Conservation (phyloP, 2,888 invertebrate genomes). For the Paralinhomoeus sp. region DNA sequence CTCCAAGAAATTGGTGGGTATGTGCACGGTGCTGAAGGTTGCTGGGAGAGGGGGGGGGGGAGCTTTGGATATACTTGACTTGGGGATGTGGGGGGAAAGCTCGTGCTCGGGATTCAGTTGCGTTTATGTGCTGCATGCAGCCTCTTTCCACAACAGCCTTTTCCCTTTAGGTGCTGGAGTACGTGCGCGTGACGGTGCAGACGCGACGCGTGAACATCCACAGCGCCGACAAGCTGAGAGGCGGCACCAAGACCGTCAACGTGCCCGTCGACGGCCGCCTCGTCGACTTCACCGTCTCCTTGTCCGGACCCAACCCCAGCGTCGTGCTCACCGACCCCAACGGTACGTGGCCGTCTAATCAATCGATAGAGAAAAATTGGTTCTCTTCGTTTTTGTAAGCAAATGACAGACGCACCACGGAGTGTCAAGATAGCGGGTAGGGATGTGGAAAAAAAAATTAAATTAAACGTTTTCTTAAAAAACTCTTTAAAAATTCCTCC, state of each 20-base stretch:
- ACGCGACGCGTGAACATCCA: constrained; percentile 42
- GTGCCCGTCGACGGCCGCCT: constrained; percentile 43
- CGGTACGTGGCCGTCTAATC: constrained; percentile 22
- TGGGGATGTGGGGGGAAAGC: too few species aligned
- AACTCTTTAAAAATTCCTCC: too few species aligned
- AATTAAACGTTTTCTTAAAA: too few species aligned
- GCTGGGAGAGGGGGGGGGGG: too few species aligned
- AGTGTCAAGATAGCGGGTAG: background rate
- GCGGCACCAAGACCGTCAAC: constrained; percentile 20
- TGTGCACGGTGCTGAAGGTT: too few species aligned
- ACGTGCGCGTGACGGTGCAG: constrained; percentile 41
- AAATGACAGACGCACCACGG: background rate
- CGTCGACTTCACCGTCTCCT: constrained; percentile 44
- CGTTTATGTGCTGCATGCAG: too few species aligned
- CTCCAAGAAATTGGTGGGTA: too few species aligned
- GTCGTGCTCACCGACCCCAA: constrained; percentile 36
- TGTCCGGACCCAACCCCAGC: constrained; percentile 41
- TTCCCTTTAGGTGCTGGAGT: constrained; percentile 30
- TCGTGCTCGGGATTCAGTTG: too few species aligned
- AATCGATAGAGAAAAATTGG: background rate
- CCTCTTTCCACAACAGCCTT: too few species aligned
- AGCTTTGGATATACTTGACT: too few species aligned
- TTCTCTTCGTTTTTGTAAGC: background rate
- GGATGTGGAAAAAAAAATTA: background rate
- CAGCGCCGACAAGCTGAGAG: constrained; percentile 34